phyloP scores from a whole-genome alignment of 2,888 invertebrate genomes.

The Entomobrya proxima region DNA sequence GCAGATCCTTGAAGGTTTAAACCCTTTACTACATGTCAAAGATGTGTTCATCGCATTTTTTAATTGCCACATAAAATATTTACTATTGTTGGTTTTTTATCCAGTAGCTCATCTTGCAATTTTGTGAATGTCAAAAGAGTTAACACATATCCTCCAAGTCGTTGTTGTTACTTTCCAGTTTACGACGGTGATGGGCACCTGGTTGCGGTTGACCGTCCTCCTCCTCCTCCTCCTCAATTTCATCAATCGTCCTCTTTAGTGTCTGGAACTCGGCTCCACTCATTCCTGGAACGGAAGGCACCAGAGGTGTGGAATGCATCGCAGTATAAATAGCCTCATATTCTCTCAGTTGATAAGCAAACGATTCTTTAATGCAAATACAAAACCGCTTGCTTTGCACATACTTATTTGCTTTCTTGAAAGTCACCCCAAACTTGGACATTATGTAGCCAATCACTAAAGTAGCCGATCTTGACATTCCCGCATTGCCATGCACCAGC shows the following conservation, averaged over 20 bases:
- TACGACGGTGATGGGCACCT: background rate
- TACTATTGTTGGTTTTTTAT: too few relatives aligned
- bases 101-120: too few relatives aligned
- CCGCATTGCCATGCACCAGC: conserved; percentile 84
- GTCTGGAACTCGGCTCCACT: background rate
- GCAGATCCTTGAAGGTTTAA: too few relatives aligned
- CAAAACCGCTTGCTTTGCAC: conserved; percentile 83
- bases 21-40: too few relatives aligned
- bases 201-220: background rate
- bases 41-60: too few relatives aligned
- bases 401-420: conserved; percentile 79
- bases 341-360: conserved; percentile 82
- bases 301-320: conserved; percentile 76
- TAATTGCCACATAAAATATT: too few relatives aligned
- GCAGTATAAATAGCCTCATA: conserved; percentile 84
- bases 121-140: too few relatives aligned
- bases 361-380: conserved; percentile 83
- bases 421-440: conserved; percentile 79
- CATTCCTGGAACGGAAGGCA: background rate
- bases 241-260: conserved; percentile 35
- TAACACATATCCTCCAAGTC: too few relatives aligned
- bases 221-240: background rate
- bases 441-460: conserved; percentile 84
- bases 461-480: conserved; percentile 84
- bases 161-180: background rate